phyloP scores from a whole-genome alignment of 1,140 invertebrate genomes.

The Tetragonula clypearis region DNA sequence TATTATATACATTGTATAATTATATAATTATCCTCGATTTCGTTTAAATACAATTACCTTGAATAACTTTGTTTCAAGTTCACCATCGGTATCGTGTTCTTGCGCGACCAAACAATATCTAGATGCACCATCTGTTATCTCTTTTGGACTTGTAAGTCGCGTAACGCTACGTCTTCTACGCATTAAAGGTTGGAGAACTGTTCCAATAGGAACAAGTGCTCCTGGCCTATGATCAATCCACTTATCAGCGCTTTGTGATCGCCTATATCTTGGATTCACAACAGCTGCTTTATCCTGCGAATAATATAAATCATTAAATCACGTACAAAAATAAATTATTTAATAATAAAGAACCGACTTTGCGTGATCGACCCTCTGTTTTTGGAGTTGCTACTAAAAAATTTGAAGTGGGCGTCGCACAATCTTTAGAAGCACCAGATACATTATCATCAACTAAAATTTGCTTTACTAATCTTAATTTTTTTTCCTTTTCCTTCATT shows the following conservation, averaged over 20 bases:
- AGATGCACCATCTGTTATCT: slow-evolving; percentile 83
- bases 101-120: slow-evolving; percentile 97
- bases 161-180: slow-evolving; percentile 92
- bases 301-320: slow-evolving; percentile 26
- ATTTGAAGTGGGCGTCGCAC: slow-evolving; percentile 47
- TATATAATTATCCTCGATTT: not conserved
- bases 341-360: slow-evolving; percentile 56
- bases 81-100: slow-evolving; percentile 94
- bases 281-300: slow-evolving; percentile 80
- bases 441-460: slow-evolving; percentile 78
- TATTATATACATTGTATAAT: slow-evolving; percentile 15
- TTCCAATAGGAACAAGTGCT: slow-evolving; percentile 88
- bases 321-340: not conserved
- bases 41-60: slow-evolving; percentile 85
- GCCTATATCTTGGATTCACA: slow-evolving; percentile 88
- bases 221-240: slow-evolving; percentile 96
- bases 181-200: slow-evolving; percentile 93
- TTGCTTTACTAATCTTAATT: slow-evolving; percentile 81
- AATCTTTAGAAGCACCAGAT: slow-evolving; percentile 62
- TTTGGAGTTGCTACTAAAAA: slow-evolving; percentile 59
- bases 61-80: slow-evolving; percentile 95
- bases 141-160: slow-evolving; percentile 86
- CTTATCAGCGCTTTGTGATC: slow-evolving; percentile 90
- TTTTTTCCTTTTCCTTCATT: slow-evolving; percentile 82
- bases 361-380: slow-evolving; percentile 72